A percentile compares a stretch with the other conserved stretches of the same genome.
Evolutionary conservation across 2,888 invertebrate species (phyloP).

Genomic region (Rhaphigaster nebulosa): DNA sequence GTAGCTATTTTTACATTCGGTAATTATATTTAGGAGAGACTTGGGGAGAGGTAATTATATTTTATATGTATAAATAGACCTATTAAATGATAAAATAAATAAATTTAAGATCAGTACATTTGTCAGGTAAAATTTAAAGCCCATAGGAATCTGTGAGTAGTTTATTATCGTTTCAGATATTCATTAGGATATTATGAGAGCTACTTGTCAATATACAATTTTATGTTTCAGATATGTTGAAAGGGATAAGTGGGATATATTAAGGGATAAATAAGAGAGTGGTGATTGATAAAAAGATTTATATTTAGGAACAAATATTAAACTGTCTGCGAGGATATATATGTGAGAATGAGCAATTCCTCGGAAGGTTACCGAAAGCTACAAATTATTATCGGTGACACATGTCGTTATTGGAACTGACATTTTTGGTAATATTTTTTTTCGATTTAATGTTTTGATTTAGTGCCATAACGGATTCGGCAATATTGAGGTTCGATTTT

Average conservation of each 20-base stretch:
- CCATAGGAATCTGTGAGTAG: too few relatives aligned
- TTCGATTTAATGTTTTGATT: conserved; percentile 44
- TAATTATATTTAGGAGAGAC: too few relatives aligned
- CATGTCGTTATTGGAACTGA: not conserved
- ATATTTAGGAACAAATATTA: not conserved
- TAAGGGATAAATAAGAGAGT: not conserved
- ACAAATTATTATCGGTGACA: not conserved
- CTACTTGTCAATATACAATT: not conserved
- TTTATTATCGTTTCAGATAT: not conserved
- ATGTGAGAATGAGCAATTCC: not conserved
- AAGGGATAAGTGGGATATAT: not conserved
- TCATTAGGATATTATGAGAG: not conserved
- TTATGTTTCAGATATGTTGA: not conserved
- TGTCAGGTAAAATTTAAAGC: not conserved
- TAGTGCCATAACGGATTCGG: conserved; percentile 8
- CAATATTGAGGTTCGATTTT: conserved; percentile 19
- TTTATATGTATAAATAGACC: too few relatives aligned
- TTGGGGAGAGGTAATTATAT: too few relatives aligned
- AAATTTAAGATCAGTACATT: too few relatives aligned
- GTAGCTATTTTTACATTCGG: too few relatives aligned
- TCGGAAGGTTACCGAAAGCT: not conserved
- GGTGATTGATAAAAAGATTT: not conserved
- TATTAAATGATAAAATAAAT: too few relatives aligned
- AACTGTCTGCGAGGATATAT: not conserved
- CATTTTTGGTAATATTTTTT: not conserved